A percentile compares a stretch with the other conserved stretches of the same genome.
phyloP scores from a whole-genome alignment of 2,113 vertebrate species.

The Naja naja region DNA sequence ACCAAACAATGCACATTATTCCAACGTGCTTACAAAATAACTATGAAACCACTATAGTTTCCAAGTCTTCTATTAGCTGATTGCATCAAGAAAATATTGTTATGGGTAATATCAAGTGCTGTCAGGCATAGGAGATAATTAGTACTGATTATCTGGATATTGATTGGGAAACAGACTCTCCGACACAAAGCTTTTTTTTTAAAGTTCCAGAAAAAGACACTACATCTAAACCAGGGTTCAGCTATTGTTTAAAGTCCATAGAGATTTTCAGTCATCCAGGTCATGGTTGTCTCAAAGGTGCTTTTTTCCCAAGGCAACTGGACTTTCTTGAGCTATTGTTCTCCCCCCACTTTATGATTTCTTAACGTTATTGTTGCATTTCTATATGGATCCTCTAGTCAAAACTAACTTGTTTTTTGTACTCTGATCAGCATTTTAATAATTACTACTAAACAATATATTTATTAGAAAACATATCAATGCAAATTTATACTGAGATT shows the following conservation, averaged over 20 bases:
- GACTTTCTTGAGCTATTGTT: too few relatives aligned
- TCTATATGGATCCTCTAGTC: background rate
- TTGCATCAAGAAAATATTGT: background rate
- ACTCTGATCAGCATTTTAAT: background rate
- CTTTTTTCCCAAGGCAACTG: too few relatives aligned
- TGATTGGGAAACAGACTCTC: too few relatives aligned
- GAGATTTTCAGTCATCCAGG: too few relatives aligned
- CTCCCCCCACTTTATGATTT: background rate
- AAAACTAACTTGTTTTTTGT: background rate
- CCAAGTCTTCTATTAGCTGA: background rate
- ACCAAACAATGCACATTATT: background rate
- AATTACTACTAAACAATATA: background rate
- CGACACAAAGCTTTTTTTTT: background rate
- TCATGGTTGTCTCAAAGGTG: too few relatives aligned
- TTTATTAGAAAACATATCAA: background rate
- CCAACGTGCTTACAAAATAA: background rate
- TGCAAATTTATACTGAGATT: background rate
- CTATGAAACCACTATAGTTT: background rate
- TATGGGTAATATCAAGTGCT: background rate
- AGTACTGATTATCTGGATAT: background rate
- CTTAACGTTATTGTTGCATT: background rate
- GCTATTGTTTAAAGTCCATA: background rate
- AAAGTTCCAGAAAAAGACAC: background rate
- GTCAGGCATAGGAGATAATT: background rate
- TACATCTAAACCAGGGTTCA: background rate